Conservation (phyloP, 2,888 invertebrate species). For the Ormia ochracea region DNA sequence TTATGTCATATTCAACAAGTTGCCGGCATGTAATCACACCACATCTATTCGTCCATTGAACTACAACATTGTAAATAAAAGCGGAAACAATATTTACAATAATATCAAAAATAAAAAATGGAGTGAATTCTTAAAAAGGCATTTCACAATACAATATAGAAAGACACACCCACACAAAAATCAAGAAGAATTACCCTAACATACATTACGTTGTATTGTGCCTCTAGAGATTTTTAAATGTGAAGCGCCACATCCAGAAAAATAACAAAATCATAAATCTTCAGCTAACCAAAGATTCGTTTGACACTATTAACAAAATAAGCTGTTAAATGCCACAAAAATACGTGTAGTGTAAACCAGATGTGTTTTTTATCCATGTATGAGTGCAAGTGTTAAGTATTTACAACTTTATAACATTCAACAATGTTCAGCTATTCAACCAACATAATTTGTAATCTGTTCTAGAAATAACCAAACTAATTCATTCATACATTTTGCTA, state of each 20-base stretch:
- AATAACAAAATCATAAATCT: constrained; percentile 48
- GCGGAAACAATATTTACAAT: constrained; percentile 1
- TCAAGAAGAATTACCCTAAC: not conserved
- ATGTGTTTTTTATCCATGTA: not conserved
- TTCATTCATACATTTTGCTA: constrained; percentile 38
- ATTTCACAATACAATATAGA: not conserved
- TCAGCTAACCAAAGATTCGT: constrained; percentile 67
- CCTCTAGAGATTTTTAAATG: not conserved
- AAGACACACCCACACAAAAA: not conserved
- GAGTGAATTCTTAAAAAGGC: not conserved
- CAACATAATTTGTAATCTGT: constrained; percentile 62
- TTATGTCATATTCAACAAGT: constrained; percentile 49
- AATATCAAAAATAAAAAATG: not conserved
- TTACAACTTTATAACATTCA: constrained; percentile 56
- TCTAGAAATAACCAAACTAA: constrained; percentile 35
- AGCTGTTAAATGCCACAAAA: constrained; percentile 68
- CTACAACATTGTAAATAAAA: not conserved
- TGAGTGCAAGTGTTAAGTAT: constrained; percentile 40
- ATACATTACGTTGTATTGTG: not conserved
- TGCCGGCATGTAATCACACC: not conserved
- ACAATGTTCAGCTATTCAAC: constrained; percentile 11
- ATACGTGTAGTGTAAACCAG: constrained; percentile 7
- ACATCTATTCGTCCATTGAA: not conserved
- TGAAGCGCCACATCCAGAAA: not conserved
- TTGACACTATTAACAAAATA: constrained; percentile 76